These are phyloP conservation scores for Enteromius treurensis DNA, from an alignment of 2,797 vertebrate species.

Conservation along the genomic window DNA sequence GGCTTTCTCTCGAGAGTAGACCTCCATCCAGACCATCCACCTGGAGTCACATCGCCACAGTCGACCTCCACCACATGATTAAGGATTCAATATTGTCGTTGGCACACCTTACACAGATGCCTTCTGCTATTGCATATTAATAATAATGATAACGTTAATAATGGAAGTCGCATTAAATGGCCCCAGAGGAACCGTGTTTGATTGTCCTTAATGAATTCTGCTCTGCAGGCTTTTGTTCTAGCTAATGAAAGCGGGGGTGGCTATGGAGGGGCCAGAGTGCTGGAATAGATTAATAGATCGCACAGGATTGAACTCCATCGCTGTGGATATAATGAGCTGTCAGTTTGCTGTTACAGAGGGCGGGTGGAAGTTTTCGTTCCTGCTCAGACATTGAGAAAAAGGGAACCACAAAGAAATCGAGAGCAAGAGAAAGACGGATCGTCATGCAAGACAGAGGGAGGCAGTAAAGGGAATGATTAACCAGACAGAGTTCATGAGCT, in stretches of 20 bases:
- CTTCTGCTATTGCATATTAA: constrained; percentile 68
- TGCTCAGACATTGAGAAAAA: constrained; percentile 34
- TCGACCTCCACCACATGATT: constrained; percentile 58
- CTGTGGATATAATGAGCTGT: constrained; percentile 75
- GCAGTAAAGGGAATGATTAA: neutral
- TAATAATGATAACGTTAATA: constrained; percentile 76
- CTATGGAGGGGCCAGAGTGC: constrained; percentile 59
- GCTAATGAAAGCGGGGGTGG: constrained; percentile 71
- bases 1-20: neutral
- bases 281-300: constrained; percentile 76
- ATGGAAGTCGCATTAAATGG: constrained; percentile 73
- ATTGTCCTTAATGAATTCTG: constrained; percentile 75
- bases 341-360: constrained; percentile 62
- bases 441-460: constrained; percentile 13
- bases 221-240: constrained; percentile 70
- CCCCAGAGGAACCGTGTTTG: constrained; percentile 69
- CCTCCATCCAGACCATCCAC: constrained; percentile 1
- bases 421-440: constrained; percentile 51
- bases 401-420: constrained; percentile 60
- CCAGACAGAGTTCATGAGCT: constrained; percentile 39
- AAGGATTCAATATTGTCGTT: constrained; percentile 61
- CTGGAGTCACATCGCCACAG: constrained; percentile 46
- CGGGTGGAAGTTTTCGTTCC: constrained; percentile 39
- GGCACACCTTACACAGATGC: constrained; percentile 51
- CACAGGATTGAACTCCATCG: constrained; percentile 72